These are phyloP conservation scores for Pycnonotus jocosus DNA, from an alignment of 2,113 vertebrate species.

Conservation along the genomic window DNA sequence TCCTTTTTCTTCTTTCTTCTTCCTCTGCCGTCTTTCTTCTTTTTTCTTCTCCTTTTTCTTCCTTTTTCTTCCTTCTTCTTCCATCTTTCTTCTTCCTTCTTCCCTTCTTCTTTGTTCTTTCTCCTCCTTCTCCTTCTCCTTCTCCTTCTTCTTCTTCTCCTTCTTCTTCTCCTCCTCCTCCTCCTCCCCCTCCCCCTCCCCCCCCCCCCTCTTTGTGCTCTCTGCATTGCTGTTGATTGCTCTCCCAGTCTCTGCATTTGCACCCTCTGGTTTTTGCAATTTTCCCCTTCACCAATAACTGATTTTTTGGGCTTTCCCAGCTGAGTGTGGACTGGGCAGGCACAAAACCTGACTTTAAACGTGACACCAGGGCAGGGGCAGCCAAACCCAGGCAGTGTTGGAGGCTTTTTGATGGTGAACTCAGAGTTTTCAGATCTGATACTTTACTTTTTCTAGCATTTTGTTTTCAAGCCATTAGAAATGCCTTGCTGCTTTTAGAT, in stretches of 20 bases:
- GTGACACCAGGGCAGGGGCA: not conserved
- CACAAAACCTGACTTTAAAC: not conserved
- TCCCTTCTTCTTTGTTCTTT: too few species aligned
- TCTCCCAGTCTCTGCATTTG: not conserved
- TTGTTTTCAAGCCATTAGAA: not conserved
- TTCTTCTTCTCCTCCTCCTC: fast-evolving
- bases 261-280: not conserved
- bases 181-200: not conserved
- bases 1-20: too few species aligned
- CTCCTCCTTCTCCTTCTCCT: too few species aligned
- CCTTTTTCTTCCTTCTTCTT: not conserved
- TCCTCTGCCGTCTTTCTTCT: too few species aligned
- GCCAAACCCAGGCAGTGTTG: not conserved
- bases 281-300: not conserved
- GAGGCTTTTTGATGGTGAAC: not conserved
- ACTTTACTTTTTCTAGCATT: not conserved
- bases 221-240: not conserved
- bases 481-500: not conserved
- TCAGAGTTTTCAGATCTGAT: not conserved
- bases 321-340: not conserved
- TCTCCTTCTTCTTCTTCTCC: too few species aligned
- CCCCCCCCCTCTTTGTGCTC: not conserved
- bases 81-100: too few species aligned
- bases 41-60: not conserved
- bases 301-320: not conserved